Percentiles rank a stretch among this genome's conserved stretches.
phyloP scores from a whole-genome alignment of 2,888 invertebrate genomes.

The Automeris io region DNA sequence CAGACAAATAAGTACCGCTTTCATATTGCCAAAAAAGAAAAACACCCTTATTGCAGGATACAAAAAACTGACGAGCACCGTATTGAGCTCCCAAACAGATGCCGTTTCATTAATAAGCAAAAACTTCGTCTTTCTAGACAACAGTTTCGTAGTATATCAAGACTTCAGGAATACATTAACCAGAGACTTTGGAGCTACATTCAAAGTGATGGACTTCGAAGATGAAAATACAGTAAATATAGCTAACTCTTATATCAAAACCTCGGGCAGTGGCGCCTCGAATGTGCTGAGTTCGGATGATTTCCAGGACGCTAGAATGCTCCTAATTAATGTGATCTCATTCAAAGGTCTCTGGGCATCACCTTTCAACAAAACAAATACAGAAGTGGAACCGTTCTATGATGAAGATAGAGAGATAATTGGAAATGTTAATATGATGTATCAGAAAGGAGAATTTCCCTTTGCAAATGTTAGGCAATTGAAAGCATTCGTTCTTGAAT shows the following conservation, averaged over 20 bases:
- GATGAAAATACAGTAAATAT: constrained; percentile 48
- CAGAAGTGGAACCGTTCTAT: constrained; percentile 74
- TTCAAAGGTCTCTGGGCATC: constrained; percentile 84
- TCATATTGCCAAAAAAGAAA: constrained; percentile 45
- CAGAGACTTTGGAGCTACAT: constrained; percentile 52
- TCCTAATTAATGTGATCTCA: constrained; percentile 81
- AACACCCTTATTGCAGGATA: constrained; percentile 45
- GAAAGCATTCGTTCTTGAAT: constrained; percentile 78
- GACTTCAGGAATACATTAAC: constrained; percentile 38
- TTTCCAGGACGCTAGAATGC: constrained; percentile 76
- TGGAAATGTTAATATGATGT: constrained; percentile 86
- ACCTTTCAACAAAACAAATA: constrained; percentile 79
- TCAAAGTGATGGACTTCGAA: constrained; percentile 52
- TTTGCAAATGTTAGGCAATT: constrained; percentile 75
- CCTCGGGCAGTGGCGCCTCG: constrained; percentile 52
- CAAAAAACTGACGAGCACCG: constrained; percentile 37
- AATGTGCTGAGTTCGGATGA: constrained; percentile 69
- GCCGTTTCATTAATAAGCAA: constrained; percentile 54
- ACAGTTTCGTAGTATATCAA: constrained; percentile 43
- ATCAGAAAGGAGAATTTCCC: constrained; percentile 75
- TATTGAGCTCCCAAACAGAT: constrained; percentile 39
- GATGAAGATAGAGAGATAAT: constrained; percentile 71
- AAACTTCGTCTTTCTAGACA: constrained; percentile 61
- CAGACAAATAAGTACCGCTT: constrained; percentile 44
- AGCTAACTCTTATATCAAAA: constrained; percentile 56